Evolutionary conservation across 2,888 invertebrate species (phyloP).

Genomic region (Corbicula japonica): DNA sequence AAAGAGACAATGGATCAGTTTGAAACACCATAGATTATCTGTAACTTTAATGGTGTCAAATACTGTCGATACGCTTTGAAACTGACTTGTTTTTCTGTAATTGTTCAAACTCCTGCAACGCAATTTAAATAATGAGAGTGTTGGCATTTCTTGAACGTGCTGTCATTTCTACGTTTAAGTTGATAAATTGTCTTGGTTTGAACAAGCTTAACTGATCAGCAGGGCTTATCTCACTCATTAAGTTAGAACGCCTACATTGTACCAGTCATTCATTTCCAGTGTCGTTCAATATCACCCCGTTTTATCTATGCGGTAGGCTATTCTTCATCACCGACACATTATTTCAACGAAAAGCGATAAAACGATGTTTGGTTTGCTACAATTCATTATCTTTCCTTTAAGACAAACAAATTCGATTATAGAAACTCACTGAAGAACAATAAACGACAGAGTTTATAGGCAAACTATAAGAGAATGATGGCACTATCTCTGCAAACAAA

Average conservation of each 20-base stretch:
- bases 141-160: too few species aligned
- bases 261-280: not conserved
- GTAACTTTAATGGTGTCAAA: too few species aligned
- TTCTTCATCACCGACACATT: not conserved
- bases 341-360: constrained; percentile 3
- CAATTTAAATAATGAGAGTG: too few species aligned
- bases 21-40: too few species aligned
- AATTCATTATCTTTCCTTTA: not conserved
- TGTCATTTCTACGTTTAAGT: not conserved
- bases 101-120: too few species aligned
- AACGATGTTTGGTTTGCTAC: not conserved
- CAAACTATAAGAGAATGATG: not conserved
- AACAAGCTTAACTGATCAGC: not conserved
- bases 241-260: not conserved
- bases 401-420: not conserved
- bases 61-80: too few species aligned
- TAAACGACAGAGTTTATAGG: constrained; percentile 5
- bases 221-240: too few species aligned
- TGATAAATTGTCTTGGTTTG: not conserved
- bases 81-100: too few species aligned
- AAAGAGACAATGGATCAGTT: too few species aligned
- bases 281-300: not conserved
- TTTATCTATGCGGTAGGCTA: not conserved
- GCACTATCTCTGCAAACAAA: constrained; percentile 2
- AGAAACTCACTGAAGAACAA: not conserved